phyloP scores from a whole-genome alignment of 2,888 invertebrate species.

The Parnassius glacialis region DNA sequence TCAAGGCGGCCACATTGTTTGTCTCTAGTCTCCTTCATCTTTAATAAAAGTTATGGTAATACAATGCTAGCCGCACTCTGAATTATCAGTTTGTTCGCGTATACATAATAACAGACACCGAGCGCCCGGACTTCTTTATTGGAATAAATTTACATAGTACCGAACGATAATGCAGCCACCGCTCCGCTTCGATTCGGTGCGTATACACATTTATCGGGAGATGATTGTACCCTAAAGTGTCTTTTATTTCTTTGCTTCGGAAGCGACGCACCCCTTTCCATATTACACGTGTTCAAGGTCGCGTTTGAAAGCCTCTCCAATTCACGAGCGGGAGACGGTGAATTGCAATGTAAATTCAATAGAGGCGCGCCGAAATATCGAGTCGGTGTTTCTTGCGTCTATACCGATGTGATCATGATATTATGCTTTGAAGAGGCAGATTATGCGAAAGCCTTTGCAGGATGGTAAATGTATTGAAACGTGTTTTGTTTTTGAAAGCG shows the following conservation, averaged over 20 bases:
- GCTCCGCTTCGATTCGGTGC: constrained; percentile 66
- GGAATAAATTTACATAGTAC: constrained; percentile 79
- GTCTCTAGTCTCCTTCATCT: constrained; percentile 49
- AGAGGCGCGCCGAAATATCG: constrained; percentile 20
- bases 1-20: constrained; percentile 71
- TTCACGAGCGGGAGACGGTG: constrained; percentile 12
- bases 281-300: constrained; percentile 25
- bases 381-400: constrained; percentile 3
- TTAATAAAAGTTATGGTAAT: constrained; percentile 81
- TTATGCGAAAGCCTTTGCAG: not conserved
- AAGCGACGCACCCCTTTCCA: constrained; percentile 11
- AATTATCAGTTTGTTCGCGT: constrained; percentile 80
- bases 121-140: constrained; percentile 69
- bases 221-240: constrained; percentile 55
- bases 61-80: constrained; percentile 63
- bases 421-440: constrained; percentile 4
- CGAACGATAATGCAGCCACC: constrained; percentile 54
- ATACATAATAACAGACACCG: constrained; percentile 76
- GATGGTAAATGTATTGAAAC: no score
- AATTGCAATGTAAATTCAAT: constrained; percentile 31
- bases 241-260: constrained; percentile 40
- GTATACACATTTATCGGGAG: constrained; percentile 76
- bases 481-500: no score
- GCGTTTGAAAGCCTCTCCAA: constrained; percentile 23
- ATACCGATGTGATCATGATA: constrained; percentile 3